Conservation (phyloP, 2,797 vertebrate genomes). For the Emys orbicularis region DNA sequence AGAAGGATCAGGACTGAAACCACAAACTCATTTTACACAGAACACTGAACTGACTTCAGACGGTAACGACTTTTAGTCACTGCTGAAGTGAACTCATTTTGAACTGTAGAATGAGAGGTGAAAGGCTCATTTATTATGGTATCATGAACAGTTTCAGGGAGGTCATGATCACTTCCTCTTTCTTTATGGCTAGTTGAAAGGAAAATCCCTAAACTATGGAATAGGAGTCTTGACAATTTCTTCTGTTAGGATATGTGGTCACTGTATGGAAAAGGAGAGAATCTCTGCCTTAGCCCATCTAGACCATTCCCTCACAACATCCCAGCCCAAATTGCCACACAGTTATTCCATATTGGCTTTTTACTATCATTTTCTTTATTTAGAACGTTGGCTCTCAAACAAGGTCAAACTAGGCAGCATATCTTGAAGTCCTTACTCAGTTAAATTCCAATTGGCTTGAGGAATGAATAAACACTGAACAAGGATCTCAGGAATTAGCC, state of each 20-base stretch:
- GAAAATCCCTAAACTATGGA: neutral
- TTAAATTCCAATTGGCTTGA: neutral
- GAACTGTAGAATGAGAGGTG: neutral
- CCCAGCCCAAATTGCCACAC: neutral
- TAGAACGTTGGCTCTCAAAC: neutral
- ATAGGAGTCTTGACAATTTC: neutral
- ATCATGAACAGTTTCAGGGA: neutral
- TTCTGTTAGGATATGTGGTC: accelerated
- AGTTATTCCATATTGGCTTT: neutral
- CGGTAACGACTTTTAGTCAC: neutral
- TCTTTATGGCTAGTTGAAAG: neutral
- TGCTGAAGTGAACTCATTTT: conserved; percentile 15
- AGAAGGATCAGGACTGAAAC: neutral
- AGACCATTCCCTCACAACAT: neutral
- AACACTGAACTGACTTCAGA: neutral
- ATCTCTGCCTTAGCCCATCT: neutral
- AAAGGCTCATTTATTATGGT: neutral
- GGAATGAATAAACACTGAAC: neutral
- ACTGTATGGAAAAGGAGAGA: neutral
- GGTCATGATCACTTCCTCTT: neutral
- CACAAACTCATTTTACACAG: neutral
- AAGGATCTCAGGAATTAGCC: neutral
- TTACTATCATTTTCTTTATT: neutral
- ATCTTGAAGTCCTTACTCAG: neutral
- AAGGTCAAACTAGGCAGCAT: neutral